These are phyloP conservation scores for Eupelmus urozonus DNA, from an alignment of 2,888 invertebrate genomes.

Conservation along the genomic window DNA sequence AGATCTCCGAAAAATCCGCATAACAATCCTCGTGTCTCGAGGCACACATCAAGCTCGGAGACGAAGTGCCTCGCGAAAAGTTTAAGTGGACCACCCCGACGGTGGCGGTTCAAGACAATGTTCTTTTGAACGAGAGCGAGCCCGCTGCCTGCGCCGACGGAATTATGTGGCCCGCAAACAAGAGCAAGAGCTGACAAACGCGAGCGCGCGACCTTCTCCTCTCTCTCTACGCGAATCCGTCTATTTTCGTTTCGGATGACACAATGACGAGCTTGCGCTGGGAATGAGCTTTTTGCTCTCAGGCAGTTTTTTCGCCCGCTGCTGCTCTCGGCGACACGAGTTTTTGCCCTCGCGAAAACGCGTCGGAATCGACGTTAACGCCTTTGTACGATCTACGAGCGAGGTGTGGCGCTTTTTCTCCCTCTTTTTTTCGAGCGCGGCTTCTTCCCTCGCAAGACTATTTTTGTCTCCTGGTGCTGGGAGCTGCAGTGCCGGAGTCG, in stretches of 20 bases:
- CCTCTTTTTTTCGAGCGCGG: conserved; percentile 36
- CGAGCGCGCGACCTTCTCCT: neutral
- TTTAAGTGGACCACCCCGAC: conserved; percentile 53
- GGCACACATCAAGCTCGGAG: conserved; percentile 7
- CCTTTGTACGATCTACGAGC: conserved; percentile 63
- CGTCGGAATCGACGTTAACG: conserved; percentile 66
- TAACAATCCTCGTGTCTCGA: conserved; percentile 15
- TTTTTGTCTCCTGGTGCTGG: too few relatives aligned
- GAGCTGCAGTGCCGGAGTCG: too few relatives aligned
- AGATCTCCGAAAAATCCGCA: conserved; percentile 27
- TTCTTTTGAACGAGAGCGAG: conserved; percentile 43
- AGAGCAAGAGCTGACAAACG: conserved; percentile 10
- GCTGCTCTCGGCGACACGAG: neutral
- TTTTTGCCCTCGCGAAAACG: conserved; percentile 36
- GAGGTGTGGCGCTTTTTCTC: conserved; percentile 45
- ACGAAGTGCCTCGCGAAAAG: conserved; percentile 25
- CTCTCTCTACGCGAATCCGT: neutral
- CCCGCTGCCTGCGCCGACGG: conserved; percentile 32
- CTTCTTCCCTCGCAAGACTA: too few relatives aligned
- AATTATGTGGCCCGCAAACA: conserved; percentile 37
- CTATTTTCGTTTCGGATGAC: conserved; percentile 52
- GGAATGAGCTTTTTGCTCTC: neutral
- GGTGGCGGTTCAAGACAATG: conserved; percentile 41
- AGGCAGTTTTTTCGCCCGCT: neutral
- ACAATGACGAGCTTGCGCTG: conserved; percentile 41